Evolutionary conservation across 2,113 vertebrate species (phyloP), one percentile per base, ranked within the genome.

Genomic region (Platichthys stellatus): DNA sequence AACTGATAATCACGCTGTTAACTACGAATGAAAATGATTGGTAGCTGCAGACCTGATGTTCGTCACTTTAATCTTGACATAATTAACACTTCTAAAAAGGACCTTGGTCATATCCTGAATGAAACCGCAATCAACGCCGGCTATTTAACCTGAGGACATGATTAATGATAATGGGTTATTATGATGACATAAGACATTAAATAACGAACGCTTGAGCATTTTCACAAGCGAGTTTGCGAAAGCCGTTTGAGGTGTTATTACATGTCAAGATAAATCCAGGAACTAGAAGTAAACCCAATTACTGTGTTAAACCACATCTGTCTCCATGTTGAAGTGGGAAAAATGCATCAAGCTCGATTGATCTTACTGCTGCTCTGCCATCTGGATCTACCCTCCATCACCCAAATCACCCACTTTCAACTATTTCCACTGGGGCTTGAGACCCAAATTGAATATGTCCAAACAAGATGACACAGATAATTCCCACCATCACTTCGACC

Each of bases 361-460:
- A 92, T 92, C 89, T 92, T 74, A 70, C 79, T 81, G 77, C 89
- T 84, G 89, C 88, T 88, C 83, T 90, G 87, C 88, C 91, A 92
- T 93, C 89, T 93, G 92, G 92, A 92, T 89, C 80, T 91, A 74
- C 80, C 83, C 85, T 87, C 88, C 84, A 87, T 89, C 89, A 88
- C 89, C 91, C 88, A 89, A 89, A 93, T 90, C 89, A 93, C 84
- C 87, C 89, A 82, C 91, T 93, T 94, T 93, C 85, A 90, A 88
- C 86, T 88, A 77, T 87, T 91, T 94, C 94, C 93, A 87, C 94
- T 90, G 93, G 92, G 93, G 93, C 92, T 89, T 88, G 86, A 95
- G 93, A 95, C 90, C 92, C 90, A 93, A 95, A 94, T 96, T 95
- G 95, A 95, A 96, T 88, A 90, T 91, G 92, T 94, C 95, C 94